Percentiles rank a stretch among this genome's conserved stretches.
Conservation (phyloP, 2,797 vertebrate species). For the Mus minutoides region DNA sequence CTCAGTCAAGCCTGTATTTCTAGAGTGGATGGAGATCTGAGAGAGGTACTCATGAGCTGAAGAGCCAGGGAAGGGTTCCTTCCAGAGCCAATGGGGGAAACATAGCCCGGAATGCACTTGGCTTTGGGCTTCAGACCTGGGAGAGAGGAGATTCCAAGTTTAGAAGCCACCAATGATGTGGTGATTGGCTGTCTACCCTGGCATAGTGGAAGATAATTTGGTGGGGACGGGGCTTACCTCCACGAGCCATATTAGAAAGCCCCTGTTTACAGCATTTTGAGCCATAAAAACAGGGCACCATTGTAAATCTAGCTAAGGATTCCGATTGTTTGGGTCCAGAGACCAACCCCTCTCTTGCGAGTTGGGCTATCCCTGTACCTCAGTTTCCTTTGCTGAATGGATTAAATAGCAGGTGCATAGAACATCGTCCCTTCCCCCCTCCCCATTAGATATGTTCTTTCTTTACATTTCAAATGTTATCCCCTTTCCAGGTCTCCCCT, state of each 20-base stretch:
- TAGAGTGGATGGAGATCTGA: not conserved
- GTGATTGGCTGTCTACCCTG: not conserved
- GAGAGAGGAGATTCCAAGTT: not conserved
- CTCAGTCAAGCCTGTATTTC: not conserved
- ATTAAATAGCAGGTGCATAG: no score
- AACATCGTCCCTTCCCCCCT: no score
- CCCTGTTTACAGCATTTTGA: no score
- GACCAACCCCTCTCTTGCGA: not conserved
- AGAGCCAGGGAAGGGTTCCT: not conserved
- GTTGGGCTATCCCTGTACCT: not conserved
- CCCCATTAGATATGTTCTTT: no score
- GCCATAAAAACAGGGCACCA: not conserved
- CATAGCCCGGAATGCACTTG: rapidly evolving
- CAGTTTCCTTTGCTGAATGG: not conserved
- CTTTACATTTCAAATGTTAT: no score
- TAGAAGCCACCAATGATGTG: not conserved
- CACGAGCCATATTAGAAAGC: not conserved
- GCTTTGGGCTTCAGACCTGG: not conserved
- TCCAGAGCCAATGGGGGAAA: rapidly evolving
- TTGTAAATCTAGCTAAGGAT: not conserved
- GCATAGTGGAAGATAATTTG: not conserved
- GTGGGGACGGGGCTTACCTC: not conserved
- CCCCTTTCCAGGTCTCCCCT: no score
- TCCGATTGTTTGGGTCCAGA: not conserved
- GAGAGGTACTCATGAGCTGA: not conserved